These are phyloP conservation scores for Quiscalus mexicanus DNA, from an alignment of 2,113 vertebrate genomes.

Conservation along the genomic window DNA sequence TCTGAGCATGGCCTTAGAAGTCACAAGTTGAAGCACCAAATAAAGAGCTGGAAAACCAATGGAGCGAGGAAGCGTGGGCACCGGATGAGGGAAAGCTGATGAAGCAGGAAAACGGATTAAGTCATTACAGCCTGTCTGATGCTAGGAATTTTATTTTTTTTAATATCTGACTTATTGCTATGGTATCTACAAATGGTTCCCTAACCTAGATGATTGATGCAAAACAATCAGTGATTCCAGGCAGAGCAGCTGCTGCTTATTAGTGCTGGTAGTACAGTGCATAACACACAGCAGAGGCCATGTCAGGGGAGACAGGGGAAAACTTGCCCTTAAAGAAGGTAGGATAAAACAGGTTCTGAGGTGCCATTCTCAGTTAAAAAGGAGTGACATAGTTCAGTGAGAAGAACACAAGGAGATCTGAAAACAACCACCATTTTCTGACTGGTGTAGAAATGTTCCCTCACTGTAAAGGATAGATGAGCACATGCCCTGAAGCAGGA, in stretches of 20 bases:
- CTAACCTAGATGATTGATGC: neutral
- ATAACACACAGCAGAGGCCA: accelerated
- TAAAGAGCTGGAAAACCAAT: neutral
- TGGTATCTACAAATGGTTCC: neutral
- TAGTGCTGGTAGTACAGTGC: no score
- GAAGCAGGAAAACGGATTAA: neutral
- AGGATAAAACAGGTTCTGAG: neutral
- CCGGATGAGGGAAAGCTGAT: neutral
- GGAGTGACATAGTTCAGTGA: neutral
- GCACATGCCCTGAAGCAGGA: accelerated
- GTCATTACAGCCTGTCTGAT: neutral
- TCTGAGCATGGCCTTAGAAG: neutral
- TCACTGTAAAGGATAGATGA: neutral
- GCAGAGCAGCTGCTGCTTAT: neutral
- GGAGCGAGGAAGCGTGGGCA: neutral
- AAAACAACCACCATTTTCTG: neutral
- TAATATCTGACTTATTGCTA: neutral
- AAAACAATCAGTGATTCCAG: neutral
- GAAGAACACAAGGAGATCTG: neutral
- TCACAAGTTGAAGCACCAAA: neutral
- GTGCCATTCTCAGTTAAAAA: neutral
- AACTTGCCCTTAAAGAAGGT: neutral
- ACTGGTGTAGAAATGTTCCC: accelerated
- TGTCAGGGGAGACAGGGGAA: neutral
- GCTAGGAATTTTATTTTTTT: neutral